Conservation (phyloP, 2,888 invertebrate species). For the Acleris cristana region DNA sequence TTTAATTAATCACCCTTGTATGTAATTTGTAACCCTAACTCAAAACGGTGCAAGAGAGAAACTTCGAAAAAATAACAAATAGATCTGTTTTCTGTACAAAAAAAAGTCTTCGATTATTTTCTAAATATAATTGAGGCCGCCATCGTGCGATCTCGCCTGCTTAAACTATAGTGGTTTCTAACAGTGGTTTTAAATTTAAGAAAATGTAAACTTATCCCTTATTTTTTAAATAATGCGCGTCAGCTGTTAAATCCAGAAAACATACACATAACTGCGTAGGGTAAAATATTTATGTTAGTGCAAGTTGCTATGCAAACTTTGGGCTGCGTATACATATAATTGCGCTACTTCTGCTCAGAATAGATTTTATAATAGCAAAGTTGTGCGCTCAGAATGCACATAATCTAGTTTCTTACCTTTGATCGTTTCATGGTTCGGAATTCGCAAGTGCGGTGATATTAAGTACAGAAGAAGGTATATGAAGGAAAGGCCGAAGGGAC, state of each 20-base stretch:
- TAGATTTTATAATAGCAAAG: conserved; percentile 16
- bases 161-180: no score
- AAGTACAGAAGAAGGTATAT: conserved; percentile 91
- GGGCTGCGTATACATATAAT: conserved; percentile 12
- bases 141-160: no score
- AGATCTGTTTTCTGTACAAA: no score
- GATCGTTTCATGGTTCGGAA: conserved; percentile 88
- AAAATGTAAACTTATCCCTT: no score
- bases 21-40: no score
- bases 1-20: no score
- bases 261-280: conserved; percentile 4
- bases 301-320: conserved; percentile 7
- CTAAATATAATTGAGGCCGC: no score
- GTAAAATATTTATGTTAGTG: conserved; percentile 9
- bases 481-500: conserved; percentile 91
- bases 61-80: no score
- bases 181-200: no score
- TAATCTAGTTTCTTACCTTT: conserved; percentile 70
- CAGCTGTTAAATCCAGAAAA: background rate
- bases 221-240: no score
- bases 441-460: conserved; percentile 89
- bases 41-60: no score
- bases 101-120: no score
- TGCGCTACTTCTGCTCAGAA: conserved; percentile 16
- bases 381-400: conserved; percentile 11